These are phyloP conservation scores for Galaxias olidus DNA, from an alignment of 2,797 vertebrate species.

Conservation along the genomic window DNA sequence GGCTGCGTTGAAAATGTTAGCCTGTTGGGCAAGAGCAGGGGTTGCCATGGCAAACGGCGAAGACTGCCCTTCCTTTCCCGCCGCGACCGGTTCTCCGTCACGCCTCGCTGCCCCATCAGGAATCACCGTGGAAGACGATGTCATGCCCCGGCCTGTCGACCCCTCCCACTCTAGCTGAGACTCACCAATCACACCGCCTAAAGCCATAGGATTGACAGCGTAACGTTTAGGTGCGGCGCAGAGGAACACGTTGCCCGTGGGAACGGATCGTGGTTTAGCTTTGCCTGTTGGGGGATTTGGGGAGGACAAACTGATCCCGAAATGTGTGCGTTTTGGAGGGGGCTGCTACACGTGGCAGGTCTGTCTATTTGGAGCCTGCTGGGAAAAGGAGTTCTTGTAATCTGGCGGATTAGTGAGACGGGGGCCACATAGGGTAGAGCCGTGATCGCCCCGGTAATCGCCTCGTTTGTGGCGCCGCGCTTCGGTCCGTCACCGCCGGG, in stretches of 20 bases:
- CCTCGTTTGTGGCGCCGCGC: conserved; percentile 1
- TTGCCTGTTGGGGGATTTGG: no score
- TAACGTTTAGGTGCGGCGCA: no score
- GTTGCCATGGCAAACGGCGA: no score
- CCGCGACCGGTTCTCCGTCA: background rate
- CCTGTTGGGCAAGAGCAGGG: no score
- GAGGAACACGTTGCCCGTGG: background rate
- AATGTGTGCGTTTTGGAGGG: no score
- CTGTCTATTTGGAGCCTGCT: conserved; percentile 8
- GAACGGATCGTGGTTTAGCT: no score
- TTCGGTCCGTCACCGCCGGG: conserved; percentile 33
- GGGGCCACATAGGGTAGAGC: conserved; percentile 6
- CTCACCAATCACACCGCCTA: background rate
- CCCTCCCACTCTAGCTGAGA: background rate
- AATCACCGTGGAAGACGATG: background rate
- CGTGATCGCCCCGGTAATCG: conserved; percentile 22
- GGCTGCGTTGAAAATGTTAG: no score
- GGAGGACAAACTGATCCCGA: no score
- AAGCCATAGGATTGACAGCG: background rate
- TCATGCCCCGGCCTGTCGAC: background rate
- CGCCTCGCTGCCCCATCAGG: background rate
- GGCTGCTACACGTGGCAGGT: no score
- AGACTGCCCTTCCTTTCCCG: background rate
- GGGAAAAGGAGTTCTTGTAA: conserved; percentile 25
- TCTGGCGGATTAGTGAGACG: conserved; percentile 21